phyloP scores from a whole-genome alignment of 1,140 invertebrate genomes.

The Trissolcus basalis region DNA sequence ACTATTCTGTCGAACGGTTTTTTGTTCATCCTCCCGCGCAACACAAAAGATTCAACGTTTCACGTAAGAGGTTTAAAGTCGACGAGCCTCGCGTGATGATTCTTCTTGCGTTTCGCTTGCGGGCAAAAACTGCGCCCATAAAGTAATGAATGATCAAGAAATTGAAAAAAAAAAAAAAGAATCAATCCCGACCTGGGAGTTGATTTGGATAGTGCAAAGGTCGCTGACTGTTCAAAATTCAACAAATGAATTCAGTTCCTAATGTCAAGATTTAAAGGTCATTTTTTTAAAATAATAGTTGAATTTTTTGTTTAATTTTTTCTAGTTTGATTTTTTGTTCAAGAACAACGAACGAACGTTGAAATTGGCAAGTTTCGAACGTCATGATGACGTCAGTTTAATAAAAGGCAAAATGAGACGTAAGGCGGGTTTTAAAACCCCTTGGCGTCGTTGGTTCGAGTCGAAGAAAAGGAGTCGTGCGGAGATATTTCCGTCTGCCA shows the following conservation, averaged over 20 bases:
- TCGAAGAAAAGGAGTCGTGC: conserved; percentile 4
- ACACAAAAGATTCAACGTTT: conserved; percentile 45
- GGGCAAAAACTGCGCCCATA: too few species aligned
- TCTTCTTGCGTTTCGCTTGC: conserved; percentile 34
- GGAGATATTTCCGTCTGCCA: conserved; percentile 47
- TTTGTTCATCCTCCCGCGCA: conserved; percentile 37
- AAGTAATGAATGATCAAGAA: too few species aligned
- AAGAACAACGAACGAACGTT: too few species aligned
- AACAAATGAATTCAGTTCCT: too few species aligned
- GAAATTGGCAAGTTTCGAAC: not conserved
- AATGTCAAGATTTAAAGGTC: too few species aligned
- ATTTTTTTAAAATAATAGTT: too few species aligned
- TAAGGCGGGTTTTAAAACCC: conserved; percentile 38
- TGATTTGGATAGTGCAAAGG: not conserved
- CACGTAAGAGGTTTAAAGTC: conserved; percentile 49
- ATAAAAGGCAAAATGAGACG: conserved; percentile 17
- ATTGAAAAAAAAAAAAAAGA: too few species aligned
- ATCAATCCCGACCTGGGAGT: not conserved
- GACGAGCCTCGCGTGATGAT: conserved; percentile 19
- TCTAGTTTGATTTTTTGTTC: too few species aligned
- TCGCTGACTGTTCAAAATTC: not conserved
- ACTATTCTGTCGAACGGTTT: conserved; percentile 37
- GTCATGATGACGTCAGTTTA: conserved; percentile 13
- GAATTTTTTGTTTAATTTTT: too few species aligned
- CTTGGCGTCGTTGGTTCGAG: conserved; percentile 3